These are phyloP conservation scores for Delphinapterus leucas DNA, from an alignment of 2,113 vertebrate genomes.

Conservation along the genomic window DNA sequence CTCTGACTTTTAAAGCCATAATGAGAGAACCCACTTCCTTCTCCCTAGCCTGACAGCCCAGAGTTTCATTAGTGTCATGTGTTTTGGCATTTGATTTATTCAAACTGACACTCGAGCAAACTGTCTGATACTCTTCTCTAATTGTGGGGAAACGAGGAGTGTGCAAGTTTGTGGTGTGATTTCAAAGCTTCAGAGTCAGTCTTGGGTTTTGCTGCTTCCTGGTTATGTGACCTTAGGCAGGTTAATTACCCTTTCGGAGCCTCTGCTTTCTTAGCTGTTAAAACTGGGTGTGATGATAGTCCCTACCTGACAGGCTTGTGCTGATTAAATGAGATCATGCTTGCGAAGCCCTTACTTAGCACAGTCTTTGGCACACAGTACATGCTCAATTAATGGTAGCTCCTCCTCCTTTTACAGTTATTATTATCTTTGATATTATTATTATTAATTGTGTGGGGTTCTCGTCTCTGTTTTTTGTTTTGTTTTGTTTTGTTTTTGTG, in stretches of 20 bases:
- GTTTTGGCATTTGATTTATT: slow-evolving; percentile 51
- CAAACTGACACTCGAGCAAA: neutral
- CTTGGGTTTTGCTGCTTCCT: neutral
- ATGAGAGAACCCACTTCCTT: slow-evolving; percentile 17
- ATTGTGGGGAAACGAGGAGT: neutral
- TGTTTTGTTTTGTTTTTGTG: no score
- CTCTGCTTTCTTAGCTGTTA: neutral
- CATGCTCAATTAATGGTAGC: no score
- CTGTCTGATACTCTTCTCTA: neutral
- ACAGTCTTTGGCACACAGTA: neutral
- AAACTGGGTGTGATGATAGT: no score
- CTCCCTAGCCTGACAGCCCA: neutral
- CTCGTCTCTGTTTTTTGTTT: neutral
- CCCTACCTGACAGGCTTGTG: neutral
- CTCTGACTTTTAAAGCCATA: neutral
- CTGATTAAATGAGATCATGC: neutral
- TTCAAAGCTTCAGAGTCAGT: neutral
- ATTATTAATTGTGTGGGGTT: neutral
- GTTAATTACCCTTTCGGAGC: neutral
- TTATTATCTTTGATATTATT: neutral
- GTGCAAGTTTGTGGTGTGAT: neutral
- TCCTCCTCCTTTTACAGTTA: neutral
- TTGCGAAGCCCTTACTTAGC: neutral
- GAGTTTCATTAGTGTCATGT: neutral
- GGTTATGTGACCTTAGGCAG: neutral